These are phyloP conservation scores for Pavo muticus DNA, from an alignment of 2,113 vertebrate species.

Conservation along the genomic window DNA sequence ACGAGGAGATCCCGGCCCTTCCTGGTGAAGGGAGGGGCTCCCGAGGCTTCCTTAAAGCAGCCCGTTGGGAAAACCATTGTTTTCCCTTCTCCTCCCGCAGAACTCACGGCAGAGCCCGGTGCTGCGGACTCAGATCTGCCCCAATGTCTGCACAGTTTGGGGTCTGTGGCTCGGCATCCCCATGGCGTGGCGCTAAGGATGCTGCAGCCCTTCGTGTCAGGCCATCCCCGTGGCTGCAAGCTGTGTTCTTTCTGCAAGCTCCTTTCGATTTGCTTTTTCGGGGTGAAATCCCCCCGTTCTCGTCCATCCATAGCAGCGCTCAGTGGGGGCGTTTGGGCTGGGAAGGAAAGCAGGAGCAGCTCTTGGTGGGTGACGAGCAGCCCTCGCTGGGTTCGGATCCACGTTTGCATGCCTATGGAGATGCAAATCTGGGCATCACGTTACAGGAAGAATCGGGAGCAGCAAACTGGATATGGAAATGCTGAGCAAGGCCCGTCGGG, in stretches of 20 bases:
- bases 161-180: background rate
- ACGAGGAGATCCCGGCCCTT: background rate
- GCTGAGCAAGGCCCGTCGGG: slow-evolving; percentile 1
- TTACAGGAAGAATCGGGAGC: background rate
- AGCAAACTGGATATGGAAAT: background rate
- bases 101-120: too few relatives aligned
- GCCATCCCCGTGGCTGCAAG: background rate
- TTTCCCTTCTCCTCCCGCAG: background rate
- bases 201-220: rapidly evolving
- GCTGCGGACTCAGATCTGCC: background rate
- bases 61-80: background rate
- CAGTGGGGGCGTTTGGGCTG: background rate
- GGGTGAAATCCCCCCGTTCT: background rate
- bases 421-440: background rate
- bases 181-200: background rate
- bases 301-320: rapidly evolving
- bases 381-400: background rate
- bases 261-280: background rate
- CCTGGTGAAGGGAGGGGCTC: background rate
- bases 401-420: background rate
- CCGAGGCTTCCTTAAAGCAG: background rate
- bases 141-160: rapidly evolving
- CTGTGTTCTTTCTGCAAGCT: background rate
- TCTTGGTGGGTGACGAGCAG: background rate
- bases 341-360: rapidly evolving